These are phyloP conservation scores for Pemphredon lugubris DNA, from an alignment of 2,888 invertebrate species.

Conservation along the genomic window DNA sequence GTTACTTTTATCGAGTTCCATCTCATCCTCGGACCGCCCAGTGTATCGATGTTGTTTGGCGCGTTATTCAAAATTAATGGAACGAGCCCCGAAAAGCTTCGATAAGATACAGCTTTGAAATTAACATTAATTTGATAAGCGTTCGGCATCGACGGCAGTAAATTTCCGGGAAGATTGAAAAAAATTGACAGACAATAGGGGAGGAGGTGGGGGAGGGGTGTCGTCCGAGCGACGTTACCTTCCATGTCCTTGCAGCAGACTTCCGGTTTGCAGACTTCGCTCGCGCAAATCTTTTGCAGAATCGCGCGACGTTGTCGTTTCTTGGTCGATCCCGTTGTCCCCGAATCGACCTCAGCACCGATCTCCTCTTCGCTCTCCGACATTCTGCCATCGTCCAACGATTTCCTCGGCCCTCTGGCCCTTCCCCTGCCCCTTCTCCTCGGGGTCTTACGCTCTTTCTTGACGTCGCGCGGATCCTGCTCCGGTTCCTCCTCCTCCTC, in stretches of 20 bases:
- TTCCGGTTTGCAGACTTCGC: constrained; percentile 55
- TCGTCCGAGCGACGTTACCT: constrained; percentile 46
- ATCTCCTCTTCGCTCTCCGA: too few species aligned
- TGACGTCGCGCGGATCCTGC: not conserved
- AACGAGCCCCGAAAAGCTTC: constrained; percentile 15
- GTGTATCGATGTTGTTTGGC: constrained; percentile 9
- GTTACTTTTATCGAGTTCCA: constrained; percentile 42
- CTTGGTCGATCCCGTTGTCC: not conserved
- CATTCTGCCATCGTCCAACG: too few species aligned
- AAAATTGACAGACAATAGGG: too few species aligned
- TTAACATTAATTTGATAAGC: too few species aligned
- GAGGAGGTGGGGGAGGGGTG: not conserved
- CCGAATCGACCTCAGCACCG: not conserved
- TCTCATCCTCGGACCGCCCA: not conserved
- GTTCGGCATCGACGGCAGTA: not conserved
- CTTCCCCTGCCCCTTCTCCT: constrained; percentile 2
- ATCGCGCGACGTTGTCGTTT: constrained; percentile 7
- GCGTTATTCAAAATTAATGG: constrained; percentile 34
- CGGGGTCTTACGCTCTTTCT: constrained; percentile 4
- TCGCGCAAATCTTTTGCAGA: constrained; percentile 41
- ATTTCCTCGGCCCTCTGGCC: not conserved
- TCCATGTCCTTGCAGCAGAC: constrained; percentile 63
- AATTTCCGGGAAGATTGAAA: not conserved
- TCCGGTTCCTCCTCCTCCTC: not conserved
- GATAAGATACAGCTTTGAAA: too few species aligned